A percentile compares a stretch with the other conserved stretches of the same genome.
These are phyloP conservation scores for Menura novaehollandiae DNA, from an alignment of 2,113 vertebrate genomes.

Conservation along the genomic window DNA sequence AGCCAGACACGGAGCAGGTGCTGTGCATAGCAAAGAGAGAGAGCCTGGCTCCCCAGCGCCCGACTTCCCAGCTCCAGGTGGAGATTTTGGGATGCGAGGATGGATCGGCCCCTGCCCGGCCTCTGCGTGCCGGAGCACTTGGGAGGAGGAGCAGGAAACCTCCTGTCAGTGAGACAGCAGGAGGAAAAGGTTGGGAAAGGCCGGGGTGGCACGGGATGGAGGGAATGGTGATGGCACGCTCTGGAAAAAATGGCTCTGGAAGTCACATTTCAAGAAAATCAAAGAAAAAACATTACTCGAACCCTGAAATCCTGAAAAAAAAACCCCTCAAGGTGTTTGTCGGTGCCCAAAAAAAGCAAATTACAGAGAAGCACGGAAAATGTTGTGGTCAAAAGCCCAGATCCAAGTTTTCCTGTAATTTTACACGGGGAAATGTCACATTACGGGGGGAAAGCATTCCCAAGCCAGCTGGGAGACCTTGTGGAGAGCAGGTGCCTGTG, in stretches of 20 bases:
- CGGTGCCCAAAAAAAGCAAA: background rate
- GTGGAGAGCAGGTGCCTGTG: rapidly evolving
- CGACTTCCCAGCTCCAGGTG: background rate
- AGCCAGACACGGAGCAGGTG: slow-evolving; percentile 32
- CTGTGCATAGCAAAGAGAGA: slow-evolving; percentile 37
- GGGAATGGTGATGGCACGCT: background rate
- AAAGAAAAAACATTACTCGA: background rate
- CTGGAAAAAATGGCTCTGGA: background rate
- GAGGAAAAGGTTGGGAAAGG: background rate
- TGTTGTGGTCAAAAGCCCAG: background rate
- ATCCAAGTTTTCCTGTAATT: background rate
- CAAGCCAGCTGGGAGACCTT: background rate
- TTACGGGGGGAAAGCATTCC: rapidly evolving
- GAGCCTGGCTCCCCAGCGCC: background rate
- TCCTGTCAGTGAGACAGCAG: background rate
- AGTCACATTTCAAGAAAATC: background rate
- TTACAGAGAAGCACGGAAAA: background rate
- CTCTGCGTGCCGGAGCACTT: rapidly evolving
- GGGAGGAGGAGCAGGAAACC: background rate
- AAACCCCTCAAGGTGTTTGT: rapidly evolving
- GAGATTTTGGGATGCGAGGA: background rate
- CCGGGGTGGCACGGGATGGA: rapidly evolving
- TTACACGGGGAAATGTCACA: rapidly evolving
- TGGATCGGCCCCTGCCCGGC: background rate
- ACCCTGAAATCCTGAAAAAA: background rate